Evolutionary conservation across 2,113 vertebrate genomes (phyloP).

Genomic region (Lepidothrix coronata): DNA sequence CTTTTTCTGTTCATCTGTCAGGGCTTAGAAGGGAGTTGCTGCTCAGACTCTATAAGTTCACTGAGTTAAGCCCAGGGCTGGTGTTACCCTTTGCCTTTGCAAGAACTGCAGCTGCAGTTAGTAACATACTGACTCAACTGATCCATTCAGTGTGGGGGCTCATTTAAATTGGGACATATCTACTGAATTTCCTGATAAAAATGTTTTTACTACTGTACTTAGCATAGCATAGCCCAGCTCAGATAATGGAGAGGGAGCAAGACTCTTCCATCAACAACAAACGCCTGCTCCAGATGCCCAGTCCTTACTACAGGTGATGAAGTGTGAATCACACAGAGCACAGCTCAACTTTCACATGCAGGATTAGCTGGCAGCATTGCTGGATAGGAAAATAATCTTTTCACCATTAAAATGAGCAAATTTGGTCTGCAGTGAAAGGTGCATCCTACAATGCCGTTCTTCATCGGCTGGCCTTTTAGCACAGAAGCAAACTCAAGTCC

Average conservation of each 20-base stretch:
- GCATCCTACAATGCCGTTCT: background rate
- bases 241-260: background rate
- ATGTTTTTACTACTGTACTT: background rate
- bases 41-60: background rate
- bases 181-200: slow-evolving; percentile 33
- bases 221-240: background rate
- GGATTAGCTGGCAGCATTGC: slow-evolving; percentile 10
- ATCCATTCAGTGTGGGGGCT: background rate
- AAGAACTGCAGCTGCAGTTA: background rate
- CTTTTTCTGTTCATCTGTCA: background rate
- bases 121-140: background rate
- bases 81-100: background rate
- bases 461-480: background rate
- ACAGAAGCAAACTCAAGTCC: background rate
- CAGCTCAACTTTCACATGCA: slow-evolving; percentile 28
- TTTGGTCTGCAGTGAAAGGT: background rate
- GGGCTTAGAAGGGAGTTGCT: background rate
- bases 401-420: background rate
- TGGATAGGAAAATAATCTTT: slow-evolving; percentile 23
- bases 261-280: background rate
- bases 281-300: background rate
- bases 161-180: background rate
- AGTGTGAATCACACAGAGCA: slow-evolving; percentile 3
- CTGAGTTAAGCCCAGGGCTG: background rate
- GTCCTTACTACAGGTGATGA: slow-evolving; percentile 29